Conservation (phyloP, 2,113 vertebrate genomes). For the Cinclus cinclus region DNA sequence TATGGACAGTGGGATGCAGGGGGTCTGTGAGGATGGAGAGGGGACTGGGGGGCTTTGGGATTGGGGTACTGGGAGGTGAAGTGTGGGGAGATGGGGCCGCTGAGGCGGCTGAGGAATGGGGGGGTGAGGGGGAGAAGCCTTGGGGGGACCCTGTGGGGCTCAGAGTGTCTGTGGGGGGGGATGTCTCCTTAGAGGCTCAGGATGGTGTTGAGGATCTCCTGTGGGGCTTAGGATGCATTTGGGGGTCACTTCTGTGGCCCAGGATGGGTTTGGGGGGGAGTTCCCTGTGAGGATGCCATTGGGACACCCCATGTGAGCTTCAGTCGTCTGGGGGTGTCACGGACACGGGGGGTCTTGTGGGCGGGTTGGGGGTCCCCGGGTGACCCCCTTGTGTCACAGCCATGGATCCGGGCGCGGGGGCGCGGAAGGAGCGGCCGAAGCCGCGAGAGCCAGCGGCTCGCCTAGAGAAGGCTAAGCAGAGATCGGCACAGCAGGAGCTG, state of each 20-base stretch:
- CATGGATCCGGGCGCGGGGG: constrained; percentile 82
- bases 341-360: fast-evolving
- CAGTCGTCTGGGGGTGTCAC: neutral
- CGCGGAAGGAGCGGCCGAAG: constrained; percentile 85
- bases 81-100: neutral
- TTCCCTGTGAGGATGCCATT: neutral
- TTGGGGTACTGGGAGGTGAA: neutral
- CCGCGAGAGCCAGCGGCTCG: constrained; percentile 83
- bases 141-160: neutral
- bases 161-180: neutral
- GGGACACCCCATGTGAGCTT: neutral
- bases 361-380: fast-evolving
- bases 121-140: neutral
- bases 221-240: neutral
- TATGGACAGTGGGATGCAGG: neutral
- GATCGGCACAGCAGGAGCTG: constrained; percentile 90
- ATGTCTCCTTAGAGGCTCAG: no score
- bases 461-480: constrained; percentile 87
- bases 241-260: neutral
- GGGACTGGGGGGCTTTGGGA: neutral
- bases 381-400: neutral
- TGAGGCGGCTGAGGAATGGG: no score
- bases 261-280: no score
- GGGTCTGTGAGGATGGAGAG: neutral
- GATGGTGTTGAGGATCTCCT: neutral